Conservation (phyloP, 2,113 vertebrate species). For the Semnornis frantzii region DNA sequence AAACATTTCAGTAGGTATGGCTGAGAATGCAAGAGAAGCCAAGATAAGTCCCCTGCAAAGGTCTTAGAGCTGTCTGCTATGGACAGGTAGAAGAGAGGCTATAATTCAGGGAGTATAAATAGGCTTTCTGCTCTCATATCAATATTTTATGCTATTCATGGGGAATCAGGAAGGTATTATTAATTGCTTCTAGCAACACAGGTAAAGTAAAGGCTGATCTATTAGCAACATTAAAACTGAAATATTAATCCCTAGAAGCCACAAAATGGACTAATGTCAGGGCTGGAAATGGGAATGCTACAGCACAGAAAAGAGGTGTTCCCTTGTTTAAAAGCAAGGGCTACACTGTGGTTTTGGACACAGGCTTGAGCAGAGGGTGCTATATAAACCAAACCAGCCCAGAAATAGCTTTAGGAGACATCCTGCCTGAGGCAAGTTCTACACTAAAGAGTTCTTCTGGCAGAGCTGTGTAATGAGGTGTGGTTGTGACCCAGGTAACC, state of each 20-base stretch:
- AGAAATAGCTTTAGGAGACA: neutral
- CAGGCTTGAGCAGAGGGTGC: neutral
- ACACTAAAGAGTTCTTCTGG: neutral
- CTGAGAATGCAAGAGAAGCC: neutral
- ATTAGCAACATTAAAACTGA: slow-evolving; percentile 55
- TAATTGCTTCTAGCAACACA: slow-evolving; percentile 59
- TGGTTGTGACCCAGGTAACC: neutral
- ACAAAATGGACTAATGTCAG: slow-evolving; percentile 9
- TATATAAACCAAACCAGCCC: neutral
- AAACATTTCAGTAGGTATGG: neutral
- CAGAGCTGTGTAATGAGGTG: neutral
- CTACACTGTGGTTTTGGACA: slow-evolving; percentile 6
- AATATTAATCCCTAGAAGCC: slow-evolving; percentile 55
- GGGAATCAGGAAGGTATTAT: slow-evolving; percentile 50
- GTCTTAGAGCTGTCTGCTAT: slow-evolving; percentile 11
- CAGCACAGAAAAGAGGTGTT: neutral
- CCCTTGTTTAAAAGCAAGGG: neutral
- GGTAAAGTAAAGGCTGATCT: slow-evolving; percentile 52
- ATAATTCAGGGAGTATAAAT: slow-evolving; percentile 55
- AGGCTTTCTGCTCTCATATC: slow-evolving; percentile 57
- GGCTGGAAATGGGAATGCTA: neutral
- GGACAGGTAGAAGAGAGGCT: slow-evolving; percentile 4
- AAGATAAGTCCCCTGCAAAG: neutral
- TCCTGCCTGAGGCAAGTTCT: neutral
- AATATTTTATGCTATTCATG: slow-evolving; percentile 64